phyloP scores from a whole-genome alignment of 2,888 invertebrate species.

The Macroteleia sp. region DNA sequence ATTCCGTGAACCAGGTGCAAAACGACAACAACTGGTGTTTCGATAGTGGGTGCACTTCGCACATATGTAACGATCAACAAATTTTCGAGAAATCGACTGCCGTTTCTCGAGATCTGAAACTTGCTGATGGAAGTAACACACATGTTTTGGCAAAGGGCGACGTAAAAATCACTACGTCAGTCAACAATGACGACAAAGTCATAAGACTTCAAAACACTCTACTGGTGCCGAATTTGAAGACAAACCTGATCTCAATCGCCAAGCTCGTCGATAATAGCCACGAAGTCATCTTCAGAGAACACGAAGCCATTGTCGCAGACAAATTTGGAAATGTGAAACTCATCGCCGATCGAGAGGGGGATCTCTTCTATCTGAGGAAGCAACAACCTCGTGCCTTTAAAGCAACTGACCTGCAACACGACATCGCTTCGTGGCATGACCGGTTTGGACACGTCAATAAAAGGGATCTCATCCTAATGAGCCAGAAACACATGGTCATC shows the following conservation, averaged over 20 bases:
- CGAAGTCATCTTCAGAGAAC: slow-evolving; percentile 37
- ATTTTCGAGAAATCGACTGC: background rate
- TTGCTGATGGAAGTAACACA: background rate
- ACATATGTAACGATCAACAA: background rate
- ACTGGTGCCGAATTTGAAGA: slow-evolving; percentile 1
- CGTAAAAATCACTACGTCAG: background rate
- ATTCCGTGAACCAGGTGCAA: no score
- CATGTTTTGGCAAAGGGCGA: slow-evolving; percentile 1
- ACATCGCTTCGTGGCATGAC: slow-evolving; percentile 2
- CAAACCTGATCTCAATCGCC: slow-evolving; percentile 26
- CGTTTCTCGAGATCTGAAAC: no score
- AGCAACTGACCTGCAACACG: no score
- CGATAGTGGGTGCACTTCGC: background rate
- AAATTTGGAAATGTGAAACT: background rate
- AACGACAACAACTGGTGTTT: background rate
- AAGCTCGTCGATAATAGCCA: slow-evolving; percentile 60
- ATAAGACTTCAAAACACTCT: background rate
- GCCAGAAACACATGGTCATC: background rate
- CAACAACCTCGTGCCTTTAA: background rate
- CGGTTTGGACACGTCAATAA: slow-evolving; percentile 6
- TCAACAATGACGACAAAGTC: no score
- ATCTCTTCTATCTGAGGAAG: background rate
- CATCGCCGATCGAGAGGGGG: background rate
- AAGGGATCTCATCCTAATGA: background rate
- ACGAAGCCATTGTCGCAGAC: slow-evolving; percentile 33